Conservation (phyloP, 2,113 vertebrate genomes). For the Coptodon rendalli region DNA sequence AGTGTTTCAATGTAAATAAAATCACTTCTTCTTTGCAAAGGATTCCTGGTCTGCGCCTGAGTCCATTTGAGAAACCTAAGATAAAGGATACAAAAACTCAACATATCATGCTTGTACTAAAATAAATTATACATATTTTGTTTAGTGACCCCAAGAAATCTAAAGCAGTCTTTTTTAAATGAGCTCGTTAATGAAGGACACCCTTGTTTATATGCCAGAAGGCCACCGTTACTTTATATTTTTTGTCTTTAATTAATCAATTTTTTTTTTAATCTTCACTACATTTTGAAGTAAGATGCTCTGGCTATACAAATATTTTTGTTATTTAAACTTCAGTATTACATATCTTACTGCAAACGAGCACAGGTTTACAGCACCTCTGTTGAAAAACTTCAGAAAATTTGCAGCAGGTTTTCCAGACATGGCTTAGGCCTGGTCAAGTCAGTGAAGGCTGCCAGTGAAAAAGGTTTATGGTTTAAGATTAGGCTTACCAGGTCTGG, state of each 20-base stretch:
- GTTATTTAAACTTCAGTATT: background rate
- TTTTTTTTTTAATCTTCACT: background rate
- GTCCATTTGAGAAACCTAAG: background rate
- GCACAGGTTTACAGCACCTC: background rate
- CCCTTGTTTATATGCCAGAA: background rate
- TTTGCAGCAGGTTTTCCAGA: background rate
- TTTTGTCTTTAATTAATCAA: background rate
- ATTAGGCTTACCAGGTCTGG: background rate
- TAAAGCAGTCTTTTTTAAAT: background rate
- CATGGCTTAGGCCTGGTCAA: background rate
- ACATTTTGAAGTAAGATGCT: background rate
- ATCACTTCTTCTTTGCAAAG: background rate
- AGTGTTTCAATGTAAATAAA: background rate
- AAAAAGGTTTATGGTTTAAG: background rate
- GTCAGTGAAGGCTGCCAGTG: background rate
- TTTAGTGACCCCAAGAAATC: background rate
- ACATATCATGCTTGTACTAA: background rate
- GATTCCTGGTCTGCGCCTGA: background rate
- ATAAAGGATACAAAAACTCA: background rate
- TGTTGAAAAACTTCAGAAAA: background rate
- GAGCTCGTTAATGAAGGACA: background rate
- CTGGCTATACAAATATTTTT: background rate
- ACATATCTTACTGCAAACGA: background rate
- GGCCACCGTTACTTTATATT: background rate
- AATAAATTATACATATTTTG: background rate